A percentile compares a stretch with the other conserved stretches of the same genome.
Conservation (phyloP, 2,113 vertebrate genomes). For the Anas platyrhynchos region DNA sequence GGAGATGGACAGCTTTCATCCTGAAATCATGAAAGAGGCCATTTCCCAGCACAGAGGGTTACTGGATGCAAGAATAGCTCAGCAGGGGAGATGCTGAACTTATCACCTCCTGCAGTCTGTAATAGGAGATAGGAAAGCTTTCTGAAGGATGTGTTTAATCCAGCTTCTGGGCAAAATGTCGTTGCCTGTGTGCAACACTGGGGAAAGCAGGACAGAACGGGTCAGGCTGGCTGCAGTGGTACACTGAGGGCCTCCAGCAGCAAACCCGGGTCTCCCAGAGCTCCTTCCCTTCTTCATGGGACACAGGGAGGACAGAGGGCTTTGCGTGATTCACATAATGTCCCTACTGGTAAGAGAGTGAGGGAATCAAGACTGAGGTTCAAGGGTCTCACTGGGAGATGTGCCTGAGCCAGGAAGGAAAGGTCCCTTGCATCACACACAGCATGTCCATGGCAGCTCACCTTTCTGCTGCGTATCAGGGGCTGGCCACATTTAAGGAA, state of each 20-base stretch:
- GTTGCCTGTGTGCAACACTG: background rate
- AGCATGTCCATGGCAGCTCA: background rate
- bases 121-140: background rate
- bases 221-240: background rate
- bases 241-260: background rate
- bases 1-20: background rate
- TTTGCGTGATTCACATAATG: rapidly evolving
- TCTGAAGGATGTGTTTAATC: background rate
- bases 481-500: background rate
- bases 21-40: background rate
- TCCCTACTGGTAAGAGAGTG: background rate
- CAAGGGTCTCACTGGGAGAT: background rate
- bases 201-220: background rate
- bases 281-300: background rate
- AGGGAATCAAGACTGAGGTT: background rate
- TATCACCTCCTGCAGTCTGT: background rate
- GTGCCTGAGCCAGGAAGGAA: background rate
- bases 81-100: background rate
- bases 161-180: background rate
- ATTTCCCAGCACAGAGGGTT: background rate
- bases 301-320: rapidly evolving
- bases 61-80: background rate
- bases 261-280: background rate
- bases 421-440: background rate
- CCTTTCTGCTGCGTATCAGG: rapidly evolving